phyloP scores from a whole-genome alignment of 2,113 vertebrate genomes.

The Cisticola juncidis region DNA sequence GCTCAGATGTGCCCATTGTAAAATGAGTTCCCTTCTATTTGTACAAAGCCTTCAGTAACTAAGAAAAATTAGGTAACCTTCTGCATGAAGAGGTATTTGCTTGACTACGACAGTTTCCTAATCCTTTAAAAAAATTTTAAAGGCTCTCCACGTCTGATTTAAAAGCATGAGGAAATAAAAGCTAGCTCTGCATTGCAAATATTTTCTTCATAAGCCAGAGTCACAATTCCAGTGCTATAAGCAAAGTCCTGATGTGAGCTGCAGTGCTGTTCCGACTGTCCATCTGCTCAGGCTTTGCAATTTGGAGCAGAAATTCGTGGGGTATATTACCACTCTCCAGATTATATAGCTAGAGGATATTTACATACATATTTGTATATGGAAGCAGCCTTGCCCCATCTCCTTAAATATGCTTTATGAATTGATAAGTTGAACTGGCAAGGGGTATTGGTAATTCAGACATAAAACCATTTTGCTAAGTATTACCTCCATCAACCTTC shows the following conservation, averaged over 20 bases:
- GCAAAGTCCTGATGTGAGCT: background rate
- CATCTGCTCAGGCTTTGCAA: background rate
- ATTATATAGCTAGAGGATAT: background rate
- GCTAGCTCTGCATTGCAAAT: background rate
- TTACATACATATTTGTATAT: background rate
- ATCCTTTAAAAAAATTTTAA: background rate
- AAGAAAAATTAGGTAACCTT: background rate
- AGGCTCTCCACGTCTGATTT: background rate
- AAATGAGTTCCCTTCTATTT: background rate
- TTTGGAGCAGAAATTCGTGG: background rate
- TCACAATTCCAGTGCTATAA: background rate
- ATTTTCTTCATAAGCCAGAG: background rate
- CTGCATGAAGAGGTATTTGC: background rate
- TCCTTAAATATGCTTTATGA: background rate
- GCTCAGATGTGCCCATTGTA: background rate
- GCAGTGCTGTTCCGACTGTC: background rate
- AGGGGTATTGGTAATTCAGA: background rate
- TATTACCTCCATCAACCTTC: background rate
- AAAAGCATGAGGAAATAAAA: background rate
- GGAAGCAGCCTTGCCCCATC: background rate
- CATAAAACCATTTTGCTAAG: background rate
- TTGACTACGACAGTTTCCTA: background rate
- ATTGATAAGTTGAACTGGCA: background rate
- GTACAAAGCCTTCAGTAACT: background rate
- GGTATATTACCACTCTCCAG: background rate